phyloP scores from a whole-genome alignment of 1,140 invertebrate genomes.

The Heliconius himera region DNA sequence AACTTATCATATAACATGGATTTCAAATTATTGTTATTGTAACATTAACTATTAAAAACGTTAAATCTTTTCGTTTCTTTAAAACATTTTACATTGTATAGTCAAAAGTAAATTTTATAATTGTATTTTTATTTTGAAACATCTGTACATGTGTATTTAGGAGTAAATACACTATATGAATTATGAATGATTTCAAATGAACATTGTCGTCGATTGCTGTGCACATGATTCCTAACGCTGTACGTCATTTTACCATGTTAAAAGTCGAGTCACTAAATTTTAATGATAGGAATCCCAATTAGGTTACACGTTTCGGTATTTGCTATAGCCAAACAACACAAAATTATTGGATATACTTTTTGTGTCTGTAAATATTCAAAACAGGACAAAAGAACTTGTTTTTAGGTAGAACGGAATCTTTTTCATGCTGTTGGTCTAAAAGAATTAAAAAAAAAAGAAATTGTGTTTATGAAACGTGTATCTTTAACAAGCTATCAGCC shows the following conservation, averaged over 20 bases:
- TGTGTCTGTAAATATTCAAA: neutral
- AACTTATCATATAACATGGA: neutral
- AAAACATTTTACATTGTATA: no score
- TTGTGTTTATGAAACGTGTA: neutral
- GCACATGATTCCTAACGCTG: neutral
- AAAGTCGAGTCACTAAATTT: neutral
- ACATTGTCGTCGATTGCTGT: neutral
- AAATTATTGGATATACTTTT: neutral
- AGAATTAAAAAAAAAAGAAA: neutral
- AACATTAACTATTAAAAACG: no score
- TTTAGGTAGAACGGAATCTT: neutral
- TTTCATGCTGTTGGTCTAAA: neutral
- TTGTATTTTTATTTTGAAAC: no score
- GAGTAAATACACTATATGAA: neutral
- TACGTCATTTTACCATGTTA: neutral
- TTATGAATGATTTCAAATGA: neutral
- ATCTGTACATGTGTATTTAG: neutral
- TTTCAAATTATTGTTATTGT: no score
- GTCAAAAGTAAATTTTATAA: no score
- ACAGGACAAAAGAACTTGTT: neutral
- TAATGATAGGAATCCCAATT: neutral
- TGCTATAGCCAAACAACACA: neutral
- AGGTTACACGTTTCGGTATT: neutral
- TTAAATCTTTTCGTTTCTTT: no score
- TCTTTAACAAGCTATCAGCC: neutral